Conservation (phyloP, 2,797 vertebrate genomes). For the Buphagus erythrorhynchus region DNA sequence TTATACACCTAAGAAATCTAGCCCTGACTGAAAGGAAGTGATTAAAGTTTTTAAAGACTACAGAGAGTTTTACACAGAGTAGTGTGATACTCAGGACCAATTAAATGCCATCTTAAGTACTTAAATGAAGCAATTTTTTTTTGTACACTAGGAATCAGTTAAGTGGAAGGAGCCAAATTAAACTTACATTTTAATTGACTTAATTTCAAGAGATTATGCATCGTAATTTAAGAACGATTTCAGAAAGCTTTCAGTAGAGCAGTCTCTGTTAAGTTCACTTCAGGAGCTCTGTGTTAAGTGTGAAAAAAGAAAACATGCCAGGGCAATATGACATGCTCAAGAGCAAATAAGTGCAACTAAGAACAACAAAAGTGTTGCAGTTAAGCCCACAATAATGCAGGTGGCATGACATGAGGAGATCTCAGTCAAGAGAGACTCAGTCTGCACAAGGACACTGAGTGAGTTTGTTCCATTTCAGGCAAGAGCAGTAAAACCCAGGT, state of each 20-base stretch:
- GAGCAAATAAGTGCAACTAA: constrained; percentile 19
- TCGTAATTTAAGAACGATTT: constrained; percentile 7
- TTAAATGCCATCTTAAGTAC: constrained; percentile 66
- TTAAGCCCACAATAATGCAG: constrained; percentile 38
- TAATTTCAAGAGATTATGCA: constrained; percentile 62
- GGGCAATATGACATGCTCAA: not conserved
- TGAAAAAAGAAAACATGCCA: constrained; percentile 4
- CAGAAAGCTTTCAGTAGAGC: constrained; percentile 45
- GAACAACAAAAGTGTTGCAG: constrained; percentile 19
- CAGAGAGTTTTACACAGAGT: constrained; percentile 29
- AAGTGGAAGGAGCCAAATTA: constrained; percentile 67
- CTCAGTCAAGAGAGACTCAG: not conserved
- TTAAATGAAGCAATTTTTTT: constrained; percentile 26
- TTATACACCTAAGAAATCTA: constrained; percentile 9
- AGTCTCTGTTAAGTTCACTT: constrained; percentile 3
- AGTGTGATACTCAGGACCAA: constrained; percentile 36
- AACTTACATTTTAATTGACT: constrained; percentile 49
- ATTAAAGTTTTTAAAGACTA: constrained; percentile 60
- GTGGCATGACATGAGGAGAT: constrained; percentile 7
- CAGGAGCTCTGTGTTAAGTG: not conserved
- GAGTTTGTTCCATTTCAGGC: constrained; percentile 4
- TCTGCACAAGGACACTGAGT: not conserved
- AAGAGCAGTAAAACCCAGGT: not conserved
- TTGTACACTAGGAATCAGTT: constrained; percentile 38
- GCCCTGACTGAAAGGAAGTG: constrained; percentile 17